Evolutionary conservation across 2,888 invertebrate genomes (phyloP), one percentile per base, ranked within the genome.

Genomic region (Bedellia somnulentella): DNA sequence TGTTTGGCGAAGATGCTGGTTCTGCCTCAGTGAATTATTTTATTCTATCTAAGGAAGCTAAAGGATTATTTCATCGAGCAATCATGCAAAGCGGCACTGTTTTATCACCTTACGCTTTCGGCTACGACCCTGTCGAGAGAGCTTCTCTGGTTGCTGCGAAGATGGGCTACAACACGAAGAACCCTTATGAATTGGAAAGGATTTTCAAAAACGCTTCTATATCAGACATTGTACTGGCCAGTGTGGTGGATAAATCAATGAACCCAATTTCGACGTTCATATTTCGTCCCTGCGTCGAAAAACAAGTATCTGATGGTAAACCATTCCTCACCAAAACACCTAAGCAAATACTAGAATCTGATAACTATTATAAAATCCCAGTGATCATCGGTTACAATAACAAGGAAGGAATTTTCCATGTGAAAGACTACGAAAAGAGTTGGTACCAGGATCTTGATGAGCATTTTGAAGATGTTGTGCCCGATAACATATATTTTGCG

Each of bases 311-410:
- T 5, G 31, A 29, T 4, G 8, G 17, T 9, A 35, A 30, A 11
- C 32, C 37, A 6, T 37, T 40, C 14, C 30, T 40, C 5, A 36
- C 35, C 1, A 30, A 35, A 24, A 17, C 30, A 6, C 38, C 37
- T 4, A 31, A 26, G 24, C 32, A 38, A 35, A 30, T 36, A 4
- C 15, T 40, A 21, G 34, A 37, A 21, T 32, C 36, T 5, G 37
- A 38, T 3, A 28, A 33, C 11, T 38, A 35, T 15, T 35, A 35
- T 28, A 38, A 34, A 28, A 38, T 40, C 10, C 31, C 40, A n/a
- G 32, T 49, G 6, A 47, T 56, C n/a, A 41, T 48, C 9, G 56
- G 56, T 2, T 50, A 44, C 30, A 52, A 49, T 37, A 35, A 48
- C 30, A 47, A 38, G 37, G 56, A 56, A 41, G 56, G 54, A 1